Evolutionary conservation across 35 echinoderm and acorn worm genomes (phyloP).

Genomic region (Ophioderma brevispina): DNA sequence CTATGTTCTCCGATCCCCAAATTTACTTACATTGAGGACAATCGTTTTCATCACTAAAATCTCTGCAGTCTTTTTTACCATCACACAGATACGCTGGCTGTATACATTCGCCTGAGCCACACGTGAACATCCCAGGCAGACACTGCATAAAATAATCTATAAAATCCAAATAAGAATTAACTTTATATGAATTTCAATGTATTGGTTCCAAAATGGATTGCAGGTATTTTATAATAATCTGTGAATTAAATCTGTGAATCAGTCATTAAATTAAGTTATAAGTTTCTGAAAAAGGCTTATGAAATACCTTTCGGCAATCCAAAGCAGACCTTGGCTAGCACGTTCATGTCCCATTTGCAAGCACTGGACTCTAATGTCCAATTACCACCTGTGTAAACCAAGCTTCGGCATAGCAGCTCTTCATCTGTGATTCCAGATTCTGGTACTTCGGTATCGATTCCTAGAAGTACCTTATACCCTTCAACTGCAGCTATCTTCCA

Average conservation of each 20-base stretch:
- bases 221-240: too few relatives aligned
- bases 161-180: not conserved
- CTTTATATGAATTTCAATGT: too few relatives aligned
- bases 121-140: slow-evolving; percentile 49
- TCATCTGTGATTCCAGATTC: not conserved
- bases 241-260: too few relatives aligned
- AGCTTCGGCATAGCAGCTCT: not conserved
- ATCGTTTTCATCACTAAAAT: slow-evolving; percentile 75
- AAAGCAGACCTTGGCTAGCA: not conserved
- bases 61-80: slow-evolving; percentile 63
- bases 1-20: not conserved
- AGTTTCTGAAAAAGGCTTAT: too few relatives aligned
- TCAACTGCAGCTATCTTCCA: not conserved
- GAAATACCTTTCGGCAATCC: not conserved
- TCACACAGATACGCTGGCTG: slow-evolving; percentile 81
- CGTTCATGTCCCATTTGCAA: not conserved
- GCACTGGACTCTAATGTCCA: not conserved
- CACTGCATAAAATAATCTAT: slow-evolving; percentile 3
- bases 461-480: not conserved
- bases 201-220: too few relatives aligned
- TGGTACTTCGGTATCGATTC: not conserved
- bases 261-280: too few relatives aligned
- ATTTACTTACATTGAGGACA: slow-evolving; percentile 8
- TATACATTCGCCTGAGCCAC: slow-evolving; percentile 83
- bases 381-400: not conserved